These are phyloP conservation scores for Trichogramma dendrolimi DNA, from an alignment of 2,888 invertebrate genomes.

Conservation along the genomic window DNA sequence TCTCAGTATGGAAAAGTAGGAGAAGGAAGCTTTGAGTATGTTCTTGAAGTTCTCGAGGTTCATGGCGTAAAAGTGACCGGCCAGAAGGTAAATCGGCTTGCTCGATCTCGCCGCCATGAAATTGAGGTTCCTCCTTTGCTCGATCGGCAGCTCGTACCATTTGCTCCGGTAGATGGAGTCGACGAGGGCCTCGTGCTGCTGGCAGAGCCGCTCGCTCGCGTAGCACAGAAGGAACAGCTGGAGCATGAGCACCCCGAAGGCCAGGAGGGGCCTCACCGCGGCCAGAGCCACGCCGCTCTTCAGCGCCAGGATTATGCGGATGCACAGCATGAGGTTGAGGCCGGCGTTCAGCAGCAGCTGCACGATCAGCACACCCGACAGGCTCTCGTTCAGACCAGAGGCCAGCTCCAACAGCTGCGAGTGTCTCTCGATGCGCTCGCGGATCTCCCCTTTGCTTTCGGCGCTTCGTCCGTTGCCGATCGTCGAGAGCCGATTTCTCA, in stretches of 20 bases:
- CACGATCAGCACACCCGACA: slow-evolving; percentile 29
- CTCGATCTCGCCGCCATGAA: slow-evolving; percentile 37
- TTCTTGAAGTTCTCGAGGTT: slow-evolving; percentile 28
- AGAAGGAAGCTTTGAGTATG: slow-evolving; percentile 24
- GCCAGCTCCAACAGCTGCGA: slow-evolving; percentile 27
- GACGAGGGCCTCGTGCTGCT: slow-evolving; percentile 32
- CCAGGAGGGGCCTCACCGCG: slow-evolving; percentile 26
- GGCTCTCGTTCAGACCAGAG: slow-evolving; percentile 27
- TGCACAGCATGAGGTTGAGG: slow-evolving; percentile 21
- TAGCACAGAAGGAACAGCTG: slow-evolving; percentile 36
- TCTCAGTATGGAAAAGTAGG: slow-evolving; percentile 26
- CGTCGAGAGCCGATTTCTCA: slow-evolving; percentile 33
- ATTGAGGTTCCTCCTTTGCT: slow-evolving; percentile 31
- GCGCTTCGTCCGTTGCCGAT: slow-evolving; percentile 11
- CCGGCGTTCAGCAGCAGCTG: slow-evolving; percentile 29
- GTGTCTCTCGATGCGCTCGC: slow-evolving; percentile 28
- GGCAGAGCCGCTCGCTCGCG: slow-evolving; percentile 36
- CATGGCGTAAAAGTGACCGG: slow-evolving; percentile 27
- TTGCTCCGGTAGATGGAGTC: slow-evolving; percentile 32
- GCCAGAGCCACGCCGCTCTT: slow-evolving; percentile 26
- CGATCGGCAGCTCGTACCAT: slow-evolving; percentile 35
- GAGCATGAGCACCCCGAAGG: slow-evolving; percentile 31
- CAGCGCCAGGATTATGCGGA: slow-evolving; percentile 33
- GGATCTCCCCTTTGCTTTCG: slow-evolving; percentile 7
- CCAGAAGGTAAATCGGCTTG: slow-evolving; percentile 18